Evolutionary conservation across 2,888 invertebrate species (phyloP).

Genomic region (Hesperia comma): DNA sequence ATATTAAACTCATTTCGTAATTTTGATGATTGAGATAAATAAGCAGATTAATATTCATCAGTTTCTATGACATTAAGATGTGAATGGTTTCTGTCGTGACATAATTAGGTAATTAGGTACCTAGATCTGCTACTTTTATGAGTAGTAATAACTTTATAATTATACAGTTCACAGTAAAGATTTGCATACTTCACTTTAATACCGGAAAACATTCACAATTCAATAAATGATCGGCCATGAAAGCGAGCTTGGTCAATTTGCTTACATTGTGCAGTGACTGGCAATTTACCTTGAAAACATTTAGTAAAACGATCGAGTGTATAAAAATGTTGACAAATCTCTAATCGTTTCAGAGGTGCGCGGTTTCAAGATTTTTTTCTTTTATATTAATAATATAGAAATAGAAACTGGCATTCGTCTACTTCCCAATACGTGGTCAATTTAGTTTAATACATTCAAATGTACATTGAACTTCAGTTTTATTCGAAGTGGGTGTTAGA

Average conservation of each 20-base stretch:
- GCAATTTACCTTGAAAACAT: slow-evolving; percentile 32
- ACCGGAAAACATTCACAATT: slow-evolving; percentile 8
- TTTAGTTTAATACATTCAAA: too few species aligned
- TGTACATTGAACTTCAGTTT: too few species aligned
- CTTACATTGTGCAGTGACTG: slow-evolving; percentile 25
- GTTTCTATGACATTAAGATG: too few species aligned
- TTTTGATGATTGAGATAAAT: too few species aligned
- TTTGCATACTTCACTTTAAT: background rate
- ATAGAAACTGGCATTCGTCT: slow-evolving; percentile 1
- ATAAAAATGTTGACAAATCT: slow-evolving; percentile 10
- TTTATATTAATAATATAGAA: slow-evolving; percentile 16
- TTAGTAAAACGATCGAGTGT: slow-evolving; percentile 10
- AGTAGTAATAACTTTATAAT: too few species aligned
- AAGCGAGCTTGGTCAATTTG: slow-evolving; percentile 19
- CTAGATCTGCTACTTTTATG: too few species aligned
- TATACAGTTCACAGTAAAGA: too few species aligned
- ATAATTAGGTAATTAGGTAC: too few species aligned
- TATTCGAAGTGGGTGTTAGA: too few species aligned
- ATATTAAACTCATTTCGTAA: too few species aligned
- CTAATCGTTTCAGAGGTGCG: slow-evolving; percentile 7
- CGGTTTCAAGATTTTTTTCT: background rate
- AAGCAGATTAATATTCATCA: too few species aligned
- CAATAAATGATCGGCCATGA: slow-evolving; percentile 22
- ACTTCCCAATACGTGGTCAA: background rate
- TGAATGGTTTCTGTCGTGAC: too few species aligned